Evolutionary conservation across 2,888 invertebrate species (phyloP).

Genomic region (Siphlonurus alternatus): DNA sequence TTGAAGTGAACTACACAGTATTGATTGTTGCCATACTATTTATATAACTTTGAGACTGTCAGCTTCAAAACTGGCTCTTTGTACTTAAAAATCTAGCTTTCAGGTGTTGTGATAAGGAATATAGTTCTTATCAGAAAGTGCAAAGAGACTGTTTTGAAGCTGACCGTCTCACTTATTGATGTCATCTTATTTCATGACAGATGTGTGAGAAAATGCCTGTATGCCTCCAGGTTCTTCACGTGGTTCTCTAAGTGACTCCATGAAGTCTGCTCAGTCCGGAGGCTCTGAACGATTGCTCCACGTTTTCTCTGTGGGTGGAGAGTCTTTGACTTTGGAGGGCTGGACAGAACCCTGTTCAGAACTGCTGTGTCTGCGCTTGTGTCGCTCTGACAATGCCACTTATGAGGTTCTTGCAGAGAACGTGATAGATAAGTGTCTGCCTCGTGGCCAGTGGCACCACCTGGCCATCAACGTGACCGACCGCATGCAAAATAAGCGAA

Average conservation of each 20-base stretch:
- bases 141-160: too few species aligned
- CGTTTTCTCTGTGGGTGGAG: conserved; percentile 42
- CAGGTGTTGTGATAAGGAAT: too few species aligned
- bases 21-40: too few species aligned
- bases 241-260: background rate
- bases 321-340: conserved; percentile 40
- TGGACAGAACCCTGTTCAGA: conserved; percentile 36
- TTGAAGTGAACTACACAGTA: too few species aligned
- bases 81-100: too few species aligned
- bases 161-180: too few species aligned
- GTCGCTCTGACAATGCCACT: background rate
- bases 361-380: background rate
- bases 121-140: too few species aligned
- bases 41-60: too few species aligned
- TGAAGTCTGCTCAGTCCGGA: background rate
- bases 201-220: too few species aligned
- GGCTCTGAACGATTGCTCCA: conserved; percentile 26
- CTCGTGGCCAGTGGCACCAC: conserved; percentile 36
- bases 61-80: too few species aligned
- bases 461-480: conserved; percentile 40
- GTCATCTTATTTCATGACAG: too few species aligned
- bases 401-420: conserved; percentile 33
- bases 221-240: background rate
- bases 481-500: conserved; percentile 34
- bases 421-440: conserved; percentile 28